phyloP scores from a whole-genome alignment of 2,113 vertebrate genomes.

The Hymenochirus boettgeri region DNA sequence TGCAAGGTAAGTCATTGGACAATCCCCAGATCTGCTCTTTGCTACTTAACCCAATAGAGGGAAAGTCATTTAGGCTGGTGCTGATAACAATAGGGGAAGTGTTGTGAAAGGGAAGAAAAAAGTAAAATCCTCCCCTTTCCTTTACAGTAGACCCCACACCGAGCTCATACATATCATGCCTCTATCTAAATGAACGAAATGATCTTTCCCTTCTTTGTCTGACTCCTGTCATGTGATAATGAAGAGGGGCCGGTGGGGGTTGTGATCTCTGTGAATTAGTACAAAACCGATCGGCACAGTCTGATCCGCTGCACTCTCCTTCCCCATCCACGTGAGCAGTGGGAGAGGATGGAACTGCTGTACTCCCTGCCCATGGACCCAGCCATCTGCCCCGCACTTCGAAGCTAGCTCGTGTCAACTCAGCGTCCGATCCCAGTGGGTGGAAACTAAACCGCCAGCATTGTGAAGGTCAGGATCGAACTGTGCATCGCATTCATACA shows the following conservation, averaged over 20 bases:
- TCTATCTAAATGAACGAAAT: conserved; percentile 34
- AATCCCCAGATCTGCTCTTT: too few relatives aligned
- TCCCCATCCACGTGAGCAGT: background rate
- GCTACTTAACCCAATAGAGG: background rate
- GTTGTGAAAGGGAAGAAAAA: conserved; percentile 42
- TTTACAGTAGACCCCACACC: conserved; percentile 4
- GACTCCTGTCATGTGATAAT: conserved; percentile 81
- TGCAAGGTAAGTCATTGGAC: too few relatives aligned
- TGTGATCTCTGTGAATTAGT: conserved; percentile 59
- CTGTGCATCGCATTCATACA: background rate
- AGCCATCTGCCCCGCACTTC: background rate
- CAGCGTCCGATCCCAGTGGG: background rate
- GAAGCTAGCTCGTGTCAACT: background rate
- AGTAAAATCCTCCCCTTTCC: too few relatives aligned
- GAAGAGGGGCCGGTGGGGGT: conserved; percentile 75
- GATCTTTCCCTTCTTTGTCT: conserved; percentile 51
- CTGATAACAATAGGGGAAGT: background rate
- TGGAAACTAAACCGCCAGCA: background rate
- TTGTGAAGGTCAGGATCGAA: background rate
- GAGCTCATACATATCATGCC: conserved; percentile 14
- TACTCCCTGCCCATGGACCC: background rate
- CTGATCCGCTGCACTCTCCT: background rate
- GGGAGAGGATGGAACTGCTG: background rate
- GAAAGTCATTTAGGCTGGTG: background rate
- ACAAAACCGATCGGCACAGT: conserved; percentile 70